These are phyloP conservation scores for Salvelinus sp. DNA, from an alignment of 2,113 vertebrate species.

Conservation along the genomic window DNA sequence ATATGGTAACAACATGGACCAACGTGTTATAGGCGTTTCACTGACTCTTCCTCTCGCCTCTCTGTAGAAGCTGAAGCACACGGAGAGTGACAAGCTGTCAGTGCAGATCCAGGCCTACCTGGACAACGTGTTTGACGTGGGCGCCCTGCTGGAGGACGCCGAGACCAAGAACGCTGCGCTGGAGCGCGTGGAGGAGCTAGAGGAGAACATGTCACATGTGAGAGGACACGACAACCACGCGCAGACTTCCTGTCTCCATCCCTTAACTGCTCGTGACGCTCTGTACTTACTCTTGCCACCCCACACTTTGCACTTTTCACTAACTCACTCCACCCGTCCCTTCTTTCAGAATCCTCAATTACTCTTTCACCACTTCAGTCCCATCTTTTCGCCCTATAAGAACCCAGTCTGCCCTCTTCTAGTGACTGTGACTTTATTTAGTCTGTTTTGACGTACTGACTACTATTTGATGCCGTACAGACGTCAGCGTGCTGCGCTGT, in stretches of 20 bases:
- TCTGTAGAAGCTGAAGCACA: conserved; percentile 90
- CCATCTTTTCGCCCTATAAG: not conserved
- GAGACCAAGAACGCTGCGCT: conserved; percentile 96
- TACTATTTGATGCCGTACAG: not conserved
- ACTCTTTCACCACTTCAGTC: too few species aligned
- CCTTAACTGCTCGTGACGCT: not conserved
- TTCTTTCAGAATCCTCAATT: not conserved
- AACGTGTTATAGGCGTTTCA: too few species aligned
- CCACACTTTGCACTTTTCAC: not conserved
- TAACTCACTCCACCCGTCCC: not conserved
- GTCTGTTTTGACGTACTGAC: not conserved
- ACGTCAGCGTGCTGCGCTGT: not conserved
- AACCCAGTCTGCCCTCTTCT: not conserved
- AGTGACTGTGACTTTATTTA: not conserved
- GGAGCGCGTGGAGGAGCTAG: conserved; percentile 96
- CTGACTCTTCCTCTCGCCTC: too few species aligned
- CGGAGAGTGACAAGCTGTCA: conserved; percentile 94
- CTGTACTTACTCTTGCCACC: not conserved
- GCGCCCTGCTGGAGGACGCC: conserved; percentile 90
- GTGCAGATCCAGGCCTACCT: conserved; percentile 97
- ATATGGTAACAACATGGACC: too few species aligned
- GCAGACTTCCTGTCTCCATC: not conserved
- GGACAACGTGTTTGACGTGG: conserved; percentile 96
- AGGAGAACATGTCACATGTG: conserved; percentile 95
- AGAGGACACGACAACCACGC: conserved; percentile 33